Conservation (phyloP, 35 echinoderm and acorn worm species). For the Patiria miniata region DNA sequence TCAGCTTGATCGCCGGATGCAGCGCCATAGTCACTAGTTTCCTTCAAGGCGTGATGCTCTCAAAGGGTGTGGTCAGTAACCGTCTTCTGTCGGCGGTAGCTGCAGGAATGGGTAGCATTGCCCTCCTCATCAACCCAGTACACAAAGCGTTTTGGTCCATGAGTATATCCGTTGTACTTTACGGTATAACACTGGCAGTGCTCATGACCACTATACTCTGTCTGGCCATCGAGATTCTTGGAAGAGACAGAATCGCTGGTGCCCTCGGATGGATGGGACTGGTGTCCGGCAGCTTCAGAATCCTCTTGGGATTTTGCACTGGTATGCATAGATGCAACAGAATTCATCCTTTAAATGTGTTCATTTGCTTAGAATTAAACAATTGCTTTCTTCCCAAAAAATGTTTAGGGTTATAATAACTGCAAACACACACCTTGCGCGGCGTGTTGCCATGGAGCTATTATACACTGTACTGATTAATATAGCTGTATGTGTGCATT, state of each 20-base stretch:
- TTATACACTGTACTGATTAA: not conserved
- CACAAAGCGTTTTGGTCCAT: not conserved
- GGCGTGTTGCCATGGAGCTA: not conserved
- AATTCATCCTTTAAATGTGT: too few relatives aligned
- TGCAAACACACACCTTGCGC: not conserved
- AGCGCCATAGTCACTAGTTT: not conserved
- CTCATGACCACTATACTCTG: not conserved
- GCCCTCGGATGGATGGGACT: not conserved
- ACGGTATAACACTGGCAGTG: not conserved
- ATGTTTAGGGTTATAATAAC: not conserved
- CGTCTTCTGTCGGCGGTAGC: not conserved
- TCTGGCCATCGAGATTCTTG: not conserved
- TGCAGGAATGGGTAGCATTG: not conserved
- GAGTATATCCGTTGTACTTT: not conserved
- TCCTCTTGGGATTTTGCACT: not conserved
- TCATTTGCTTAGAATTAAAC: not conserved
- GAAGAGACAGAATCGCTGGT: not conserved
- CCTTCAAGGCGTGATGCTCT: not conserved
- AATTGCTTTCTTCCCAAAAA: not conserved
- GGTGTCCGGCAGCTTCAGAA: not conserved
- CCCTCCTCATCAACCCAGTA: not conserved
- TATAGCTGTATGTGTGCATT: not conserved
- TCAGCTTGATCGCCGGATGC: not conserved
- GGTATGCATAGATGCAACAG: too few relatives aligned
- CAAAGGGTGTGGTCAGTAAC: not conserved